These are phyloP conservation scores for Limosa lapponica DNA, from an alignment of 2,797 vertebrate species.

Conservation along the genomic window DNA sequence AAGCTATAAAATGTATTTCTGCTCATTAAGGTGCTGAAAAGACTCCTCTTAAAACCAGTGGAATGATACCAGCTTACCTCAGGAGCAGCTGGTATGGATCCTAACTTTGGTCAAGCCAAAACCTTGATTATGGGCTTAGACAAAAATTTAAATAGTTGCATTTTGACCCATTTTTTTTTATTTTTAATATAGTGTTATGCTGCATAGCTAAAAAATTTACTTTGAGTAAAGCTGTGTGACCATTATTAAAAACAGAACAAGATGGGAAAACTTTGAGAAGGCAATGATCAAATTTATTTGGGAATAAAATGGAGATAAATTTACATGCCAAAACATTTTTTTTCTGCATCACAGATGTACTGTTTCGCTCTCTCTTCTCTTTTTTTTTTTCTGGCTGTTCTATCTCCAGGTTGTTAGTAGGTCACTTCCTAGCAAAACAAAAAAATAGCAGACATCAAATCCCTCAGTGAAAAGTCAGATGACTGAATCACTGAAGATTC, in stretches of 20 bases:
- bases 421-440: not conserved
- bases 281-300: not conserved
- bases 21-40: not conserved
- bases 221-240: not conserved
- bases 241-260: not conserved
- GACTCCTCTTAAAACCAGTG: not conserved
- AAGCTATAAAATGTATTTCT: not conserved
- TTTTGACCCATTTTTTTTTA: not conserved
- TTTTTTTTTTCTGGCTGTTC: not conserved
- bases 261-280: not conserved
- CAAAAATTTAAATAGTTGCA: not conserved
- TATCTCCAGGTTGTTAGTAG: not conserved
- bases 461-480: not conserved
- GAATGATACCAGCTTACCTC: not conserved
- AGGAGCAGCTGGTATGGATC: not conserved
- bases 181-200: not conserved
- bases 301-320: not conserved
- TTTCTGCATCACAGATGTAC: not conserved
- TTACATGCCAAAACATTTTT: not conserved
- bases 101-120: not conserved
- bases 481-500: not conserved
- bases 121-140: not conserved
- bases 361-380: not conserved
- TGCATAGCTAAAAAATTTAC: not conserved
- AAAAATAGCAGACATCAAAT: constrained; percentile 9